phyloP scores from a whole-genome alignment of 2,113 vertebrate species.

The Trogon surrucura region DNA sequence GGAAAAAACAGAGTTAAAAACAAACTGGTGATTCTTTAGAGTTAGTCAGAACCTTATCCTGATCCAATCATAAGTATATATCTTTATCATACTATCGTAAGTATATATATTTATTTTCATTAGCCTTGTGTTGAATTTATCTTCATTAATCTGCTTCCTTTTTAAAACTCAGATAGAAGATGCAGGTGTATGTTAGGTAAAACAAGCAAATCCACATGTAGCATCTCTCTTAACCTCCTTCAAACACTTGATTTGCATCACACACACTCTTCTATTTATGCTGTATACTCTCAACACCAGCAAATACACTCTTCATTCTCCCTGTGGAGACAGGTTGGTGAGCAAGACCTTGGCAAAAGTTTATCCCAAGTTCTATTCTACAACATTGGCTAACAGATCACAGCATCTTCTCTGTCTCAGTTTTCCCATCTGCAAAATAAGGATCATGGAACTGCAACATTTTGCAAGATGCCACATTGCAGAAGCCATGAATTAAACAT shows the following conservation, averaged over 20 bases:
- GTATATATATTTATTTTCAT: background rate
- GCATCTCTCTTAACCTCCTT: background rate
- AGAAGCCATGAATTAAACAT: background rate
- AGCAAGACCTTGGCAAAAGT: background rate
- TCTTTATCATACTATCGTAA: fast-evolving
- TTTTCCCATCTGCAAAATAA: background rate
- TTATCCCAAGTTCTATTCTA: background rate
- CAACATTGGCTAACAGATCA: background rate
- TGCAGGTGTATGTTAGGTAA: background rate
- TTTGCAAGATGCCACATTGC: background rate
- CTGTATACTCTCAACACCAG: background rate
- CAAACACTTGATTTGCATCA: background rate
- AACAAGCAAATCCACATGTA: background rate
- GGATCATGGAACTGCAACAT: background rate
- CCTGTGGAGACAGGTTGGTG: background rate
- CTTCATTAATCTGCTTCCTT: background rate
- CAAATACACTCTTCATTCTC: background rate
- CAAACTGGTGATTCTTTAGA: background rate
- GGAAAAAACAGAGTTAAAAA: background rate
- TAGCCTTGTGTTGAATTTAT: background rate
- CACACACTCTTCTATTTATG: background rate
- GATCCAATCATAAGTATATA: background rate
- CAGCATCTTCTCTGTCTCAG: background rate
- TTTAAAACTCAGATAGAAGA: background rate
- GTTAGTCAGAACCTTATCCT: background rate